Base-by-base conservation (phyloP, 2,888 invertebrate species). In the Phragmatobia fuliginosa region DNA sequence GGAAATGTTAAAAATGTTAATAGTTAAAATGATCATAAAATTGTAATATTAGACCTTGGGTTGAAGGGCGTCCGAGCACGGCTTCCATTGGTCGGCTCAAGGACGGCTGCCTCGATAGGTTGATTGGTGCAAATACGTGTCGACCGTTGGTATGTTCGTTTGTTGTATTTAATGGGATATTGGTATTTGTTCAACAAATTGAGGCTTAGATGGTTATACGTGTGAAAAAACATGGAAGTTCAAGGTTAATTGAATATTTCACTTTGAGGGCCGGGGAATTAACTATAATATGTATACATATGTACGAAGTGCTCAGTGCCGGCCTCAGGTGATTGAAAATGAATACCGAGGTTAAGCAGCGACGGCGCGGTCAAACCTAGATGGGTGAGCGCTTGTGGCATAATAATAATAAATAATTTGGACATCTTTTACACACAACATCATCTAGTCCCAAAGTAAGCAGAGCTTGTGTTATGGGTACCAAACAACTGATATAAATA, bases 31-130 rank as follows among this genome's bases (percentile, higher is more conserved):
- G 61, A 67, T 70, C 45, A 69, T 80, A 58, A 74, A 79, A 59
- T 73, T 71, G 67, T 81, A 70, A 67, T 52, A 52, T 64, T 36
- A 28, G 79, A 68, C 81, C 81, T 80, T 79, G 81, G 52, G 52
- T 8, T 10, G 56, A 76, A 80, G 79, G 79, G 64, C 64, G 58
- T 7, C 52, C 25, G 16, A 45, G 59, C 63, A 32, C 16, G 52
- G n/a, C 33, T 69, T 62, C 52, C 63, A 79, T 74, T 79, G 79
- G 74, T 66, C 70, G 71, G 49, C 58, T 68, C 81, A 80, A 81
- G 79, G 82, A 36, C 68, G 33, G 16, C n/a, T 16, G 36, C 58
- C 36, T 32, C 60, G 49, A 45, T 33, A 49, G 36, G 33, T 25
- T 62, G 66, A 41, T 61, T 61, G 61, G 70, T 65, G 41, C 49